Evolutionary conservation across 2,797 vertebrate genomes (phyloP).

Genomic region (Lithobates pipiens): DNA sequence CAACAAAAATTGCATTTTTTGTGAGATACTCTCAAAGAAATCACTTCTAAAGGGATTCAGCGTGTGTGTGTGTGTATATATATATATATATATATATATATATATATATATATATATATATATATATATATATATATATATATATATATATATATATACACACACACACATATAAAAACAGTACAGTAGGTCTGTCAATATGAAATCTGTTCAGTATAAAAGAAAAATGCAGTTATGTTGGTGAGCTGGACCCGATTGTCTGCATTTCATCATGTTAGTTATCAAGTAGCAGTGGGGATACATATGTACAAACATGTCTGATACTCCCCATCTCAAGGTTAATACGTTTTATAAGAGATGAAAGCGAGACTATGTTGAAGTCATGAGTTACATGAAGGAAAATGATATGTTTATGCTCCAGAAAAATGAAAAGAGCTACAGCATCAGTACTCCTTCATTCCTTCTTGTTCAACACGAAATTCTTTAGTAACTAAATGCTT

Average conservation of each 20-base stretch:
- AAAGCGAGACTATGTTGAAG: slow-evolving; percentile 41
- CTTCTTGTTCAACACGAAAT: slow-evolving; percentile 40
- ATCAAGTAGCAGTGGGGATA: slow-evolving; percentile 52
- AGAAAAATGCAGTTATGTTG: neutral
- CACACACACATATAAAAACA: neutral
- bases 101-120: neutral
- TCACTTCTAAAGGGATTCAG: too few species aligned
- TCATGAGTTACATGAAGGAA: slow-evolving; percentile 50
- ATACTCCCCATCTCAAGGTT: slow-evolving; percentile 54
- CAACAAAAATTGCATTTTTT: too few species aligned
- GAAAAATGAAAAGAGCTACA: slow-evolving; percentile 53
- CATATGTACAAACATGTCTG: slow-evolving; percentile 53
- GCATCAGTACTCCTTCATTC: slow-evolving; percentile 58
- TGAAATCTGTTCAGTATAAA: neutral
- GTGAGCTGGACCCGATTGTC: neutral
- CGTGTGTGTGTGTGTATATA: too few species aligned
- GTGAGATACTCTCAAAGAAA: too few species aligned
- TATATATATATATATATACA: neutral
- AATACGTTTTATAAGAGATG: slow-evolving; percentile 51
- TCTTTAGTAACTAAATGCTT: slow-evolving; percentile 53
- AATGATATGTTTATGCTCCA: slow-evolving; percentile 56
- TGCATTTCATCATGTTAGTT: slow-evolving; percentile 49
- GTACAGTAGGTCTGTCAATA: neutral
- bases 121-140: neutral
- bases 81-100: neutral